Evolutionary conservation across 2,113 vertebrate species (phyloP), one percentile per base, ranked within the genome.

Genomic region (Pangasianodon hypophthalmus): DNA sequence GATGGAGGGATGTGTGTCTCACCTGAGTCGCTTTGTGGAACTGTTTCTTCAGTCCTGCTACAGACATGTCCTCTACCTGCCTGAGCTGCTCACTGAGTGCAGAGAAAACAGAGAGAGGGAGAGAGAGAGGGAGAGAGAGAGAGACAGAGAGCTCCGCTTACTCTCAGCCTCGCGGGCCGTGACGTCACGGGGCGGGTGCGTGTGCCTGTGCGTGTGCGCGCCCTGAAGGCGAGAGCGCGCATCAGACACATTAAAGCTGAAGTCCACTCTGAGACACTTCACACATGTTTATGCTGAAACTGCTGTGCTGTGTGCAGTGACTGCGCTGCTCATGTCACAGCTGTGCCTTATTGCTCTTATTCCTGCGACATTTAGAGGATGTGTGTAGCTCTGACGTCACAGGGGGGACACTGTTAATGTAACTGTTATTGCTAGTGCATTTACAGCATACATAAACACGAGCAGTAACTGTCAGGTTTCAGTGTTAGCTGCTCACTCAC

Each of bases 21-120:
- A 93, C 92, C 92, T 93, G 92, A 4, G 92, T 93, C 75, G 92
- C 92, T 91, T 93, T 93, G 71, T 93, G 92, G 50, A 93, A 92
- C 85, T 93, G 91, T 75, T 93, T 93, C 50, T 93, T 93, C 83
- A 93, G 79, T n/a, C 92, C 92, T 64, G 92, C 92, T 32, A 93
- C 92, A 71, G 92, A 93, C 92, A 93, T 93, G 1, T 80, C 48
- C 32, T 60, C 37, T 54, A 32, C 37, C 80, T 54, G 81, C 16
- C 52, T 58, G 26, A 81, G 50, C n/a, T 82, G 79, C 52, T 84
- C 56, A 62, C 82, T 62, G 46, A 14, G 67, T 13, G 85, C n/a
- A 86, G 86, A 87, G 54, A 87, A 58, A n/a, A 32, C 46, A 46
- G 67, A 64, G 9, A 48, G 77, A 80, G 46, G n/a, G 62, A 58